Evolutionary conservation across 2,113 vertebrate species (phyloP).

Genomic region (Bettongia penicillata): DNA sequence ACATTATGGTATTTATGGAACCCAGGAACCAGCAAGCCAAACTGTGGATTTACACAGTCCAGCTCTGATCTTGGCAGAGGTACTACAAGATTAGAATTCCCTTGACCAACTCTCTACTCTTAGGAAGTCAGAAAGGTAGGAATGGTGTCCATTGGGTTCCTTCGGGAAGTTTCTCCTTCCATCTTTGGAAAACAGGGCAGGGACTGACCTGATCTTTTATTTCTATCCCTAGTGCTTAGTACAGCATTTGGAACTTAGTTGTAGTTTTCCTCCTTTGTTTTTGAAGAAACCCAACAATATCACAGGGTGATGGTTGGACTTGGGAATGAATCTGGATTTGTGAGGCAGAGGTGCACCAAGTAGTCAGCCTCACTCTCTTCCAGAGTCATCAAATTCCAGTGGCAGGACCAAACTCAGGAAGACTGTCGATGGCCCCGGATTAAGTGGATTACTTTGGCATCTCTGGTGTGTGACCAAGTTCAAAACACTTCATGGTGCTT

Average conservation of each 20-base stretch:
- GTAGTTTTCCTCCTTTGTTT: not conserved
- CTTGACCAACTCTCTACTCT: not conserved
- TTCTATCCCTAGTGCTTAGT: not conserved
- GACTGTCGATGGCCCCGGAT: not conserved
- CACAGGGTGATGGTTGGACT: not conserved
- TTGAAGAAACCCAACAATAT: not conserved
- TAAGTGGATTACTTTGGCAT: too few relatives aligned
- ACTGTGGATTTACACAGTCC: not conserved
- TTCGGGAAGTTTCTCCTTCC: not conserved
- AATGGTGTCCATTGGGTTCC: not conserved
- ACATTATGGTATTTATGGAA: slow-evolving; percentile 1
- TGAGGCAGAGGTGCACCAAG: not conserved
- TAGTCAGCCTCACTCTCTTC: not conserved
- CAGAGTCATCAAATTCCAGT: not conserved
- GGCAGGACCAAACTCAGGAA: not conserved
- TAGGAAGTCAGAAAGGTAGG: not conserved
- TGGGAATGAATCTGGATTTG: not conserved
- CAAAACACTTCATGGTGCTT: not conserved
- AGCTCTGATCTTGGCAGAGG: not conserved
- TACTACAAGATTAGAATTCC: not conserved
- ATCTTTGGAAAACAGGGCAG: not conserved
- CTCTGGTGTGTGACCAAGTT: not conserved
- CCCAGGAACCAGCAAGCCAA: not conserved
- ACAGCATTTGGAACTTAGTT: not conserved
- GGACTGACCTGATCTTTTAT: not conserved